phyloP scores from a whole-genome alignment of 2,888 invertebrate genomes.

The Arge pagana region DNA sequence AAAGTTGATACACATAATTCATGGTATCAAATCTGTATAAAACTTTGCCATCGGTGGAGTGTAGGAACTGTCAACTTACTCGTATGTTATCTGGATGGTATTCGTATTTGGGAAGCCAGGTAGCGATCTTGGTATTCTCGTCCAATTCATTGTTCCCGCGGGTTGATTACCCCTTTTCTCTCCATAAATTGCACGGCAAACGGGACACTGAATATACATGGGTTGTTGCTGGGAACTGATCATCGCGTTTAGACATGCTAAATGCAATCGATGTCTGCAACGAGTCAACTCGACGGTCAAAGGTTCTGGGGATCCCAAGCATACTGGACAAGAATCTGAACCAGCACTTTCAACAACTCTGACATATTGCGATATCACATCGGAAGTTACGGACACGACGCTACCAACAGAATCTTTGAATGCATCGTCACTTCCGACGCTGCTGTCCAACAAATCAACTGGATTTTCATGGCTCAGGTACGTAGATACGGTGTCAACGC shows the following conservation, averaged over 20 bases:
- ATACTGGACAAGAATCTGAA: slow-evolving; percentile 74
- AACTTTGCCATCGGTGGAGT: neutral
- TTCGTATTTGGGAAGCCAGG: slow-evolving; percentile 71
- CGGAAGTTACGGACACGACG: slow-evolving; percentile 61
- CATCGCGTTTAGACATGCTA: slow-evolving; percentile 78
- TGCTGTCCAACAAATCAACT: slow-evolving; percentile 73
- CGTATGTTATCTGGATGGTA: slow-evolving; percentile 83
- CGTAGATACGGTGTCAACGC: slow-evolving; percentile 86
- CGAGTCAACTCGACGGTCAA: slow-evolving; percentile 69
- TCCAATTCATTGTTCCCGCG: slow-evolving; percentile 82
- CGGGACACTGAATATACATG: slow-evolving; percentile 82
- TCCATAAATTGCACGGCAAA: slow-evolving; percentile 84
- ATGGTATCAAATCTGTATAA: too few relatives aligned
- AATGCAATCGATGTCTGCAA: slow-evolving; percentile 81
- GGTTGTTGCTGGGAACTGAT: slow-evolving; percentile 67
- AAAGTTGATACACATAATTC: too few relatives aligned
- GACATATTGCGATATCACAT: slow-evolving; percentile 72
- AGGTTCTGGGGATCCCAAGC: slow-evolving; percentile 63
- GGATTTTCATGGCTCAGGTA: slow-evolving; percentile 85
- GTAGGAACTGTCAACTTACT: slow-evolving; percentile 64
- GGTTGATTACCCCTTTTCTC: slow-evolving; percentile 82
- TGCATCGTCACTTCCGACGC: slow-evolving; percentile 74
- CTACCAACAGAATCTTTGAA: slow-evolving; percentile 64
- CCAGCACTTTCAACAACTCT: slow-evolving; percentile 70
- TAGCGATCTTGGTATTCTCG: slow-evolving; percentile 69